phyloP scores from a whole-genome alignment of 2,797 vertebrate genomes.

The Peromyscus nudipes region DNA sequence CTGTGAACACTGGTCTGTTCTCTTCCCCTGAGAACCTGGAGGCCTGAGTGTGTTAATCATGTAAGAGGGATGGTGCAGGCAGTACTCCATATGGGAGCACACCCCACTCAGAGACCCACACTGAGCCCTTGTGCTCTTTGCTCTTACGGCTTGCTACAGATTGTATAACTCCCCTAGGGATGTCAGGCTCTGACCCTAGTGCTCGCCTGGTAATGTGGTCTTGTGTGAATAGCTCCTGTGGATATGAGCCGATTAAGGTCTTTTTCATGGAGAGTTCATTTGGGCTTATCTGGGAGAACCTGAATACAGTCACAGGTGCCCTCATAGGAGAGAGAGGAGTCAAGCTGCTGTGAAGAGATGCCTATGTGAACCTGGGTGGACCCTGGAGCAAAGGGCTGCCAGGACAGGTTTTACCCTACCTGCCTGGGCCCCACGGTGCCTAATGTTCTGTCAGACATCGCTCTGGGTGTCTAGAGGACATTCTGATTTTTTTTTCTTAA shows the following conservation, averaged over 20 bases:
- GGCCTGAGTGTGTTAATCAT: accelerated
- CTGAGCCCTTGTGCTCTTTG: neutral
- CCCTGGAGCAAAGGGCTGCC: neutral
- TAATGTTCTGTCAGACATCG: too few species aligned
- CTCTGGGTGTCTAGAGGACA: neutral
- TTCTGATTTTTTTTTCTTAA: neutral
- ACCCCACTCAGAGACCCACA: neutral
- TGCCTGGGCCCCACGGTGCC: neutral
- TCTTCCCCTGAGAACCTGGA: neutral
- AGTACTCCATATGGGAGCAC: too few species aligned
- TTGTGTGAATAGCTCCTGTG: neutral
- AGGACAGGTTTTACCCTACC: neutral
- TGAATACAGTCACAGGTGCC: neutral
- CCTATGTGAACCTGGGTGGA: neutral
- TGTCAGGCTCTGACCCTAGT: neutral
- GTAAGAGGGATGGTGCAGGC: accelerated
- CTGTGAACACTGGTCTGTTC: neutral
- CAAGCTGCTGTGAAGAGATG: neutral
- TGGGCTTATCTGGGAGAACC: neutral
- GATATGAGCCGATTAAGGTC: neutral
- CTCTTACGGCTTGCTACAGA: neutral
- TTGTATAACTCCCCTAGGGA: neutral
- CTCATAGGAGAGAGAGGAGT: neutral
- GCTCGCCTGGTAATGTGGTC: neutral
- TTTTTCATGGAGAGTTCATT: neutral